Percentiles rank a stretch among this genome's conserved stretches.
Evolutionary conservation across 2,113 vertebrate species (phyloP).

Genomic region (Zosterops hypoxanthus): DNA sequence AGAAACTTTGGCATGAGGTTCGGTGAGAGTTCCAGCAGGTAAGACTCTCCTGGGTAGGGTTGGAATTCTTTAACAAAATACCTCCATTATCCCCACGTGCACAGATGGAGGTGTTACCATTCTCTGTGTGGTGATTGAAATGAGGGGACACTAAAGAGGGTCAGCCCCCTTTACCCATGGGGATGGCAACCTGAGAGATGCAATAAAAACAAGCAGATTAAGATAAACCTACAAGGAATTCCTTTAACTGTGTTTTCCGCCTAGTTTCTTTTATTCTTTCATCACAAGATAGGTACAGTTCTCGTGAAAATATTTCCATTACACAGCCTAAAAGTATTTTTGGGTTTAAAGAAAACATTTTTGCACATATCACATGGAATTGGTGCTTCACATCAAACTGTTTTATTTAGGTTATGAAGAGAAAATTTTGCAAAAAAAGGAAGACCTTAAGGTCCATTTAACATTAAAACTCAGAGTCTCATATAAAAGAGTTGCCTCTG

Average conservation of each 20-base stretch:
- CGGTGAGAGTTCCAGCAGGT: neutral
- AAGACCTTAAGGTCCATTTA: neutral
- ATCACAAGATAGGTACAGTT: neutral
- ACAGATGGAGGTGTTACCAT: neutral
- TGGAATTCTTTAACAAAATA: neutral
- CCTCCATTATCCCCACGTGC: rapidly evolving
- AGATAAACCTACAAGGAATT: neutral
- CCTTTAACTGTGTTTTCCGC: rapidly evolving
- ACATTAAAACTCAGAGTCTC: neutral
- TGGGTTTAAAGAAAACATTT: neutral
- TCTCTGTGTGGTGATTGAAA: rapidly evolving
- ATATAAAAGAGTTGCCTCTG: neutral
- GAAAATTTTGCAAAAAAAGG: neutral
- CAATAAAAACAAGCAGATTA: neutral
- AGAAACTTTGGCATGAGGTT: neutral
- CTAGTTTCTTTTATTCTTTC: neutral
- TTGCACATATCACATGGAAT: neutral
- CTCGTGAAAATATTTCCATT: neutral
- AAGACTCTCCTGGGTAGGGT: neutral
- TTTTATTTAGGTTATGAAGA: neutral
- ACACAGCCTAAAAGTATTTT: neutral
- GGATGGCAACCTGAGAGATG: neutral
- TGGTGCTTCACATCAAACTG: neutral
- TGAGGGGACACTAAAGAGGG: neutral
- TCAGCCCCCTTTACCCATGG: neutral